phyloP scores from a whole-genome alignment of 2,797 vertebrate species.

The Sternotherus odoratus region DNA sequence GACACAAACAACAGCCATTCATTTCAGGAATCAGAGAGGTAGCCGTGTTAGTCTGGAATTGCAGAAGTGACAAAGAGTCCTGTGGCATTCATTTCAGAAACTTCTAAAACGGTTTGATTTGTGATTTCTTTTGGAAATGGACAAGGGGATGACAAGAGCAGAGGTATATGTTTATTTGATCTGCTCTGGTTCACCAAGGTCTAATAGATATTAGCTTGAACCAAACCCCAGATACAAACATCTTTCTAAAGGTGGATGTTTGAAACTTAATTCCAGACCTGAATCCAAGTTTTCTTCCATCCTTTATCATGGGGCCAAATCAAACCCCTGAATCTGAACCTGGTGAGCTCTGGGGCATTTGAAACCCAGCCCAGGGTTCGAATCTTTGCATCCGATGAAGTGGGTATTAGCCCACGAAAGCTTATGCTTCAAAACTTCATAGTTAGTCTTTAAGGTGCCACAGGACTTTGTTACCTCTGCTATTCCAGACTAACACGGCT shows the following conservation, averaged over 20 bases:
- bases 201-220: not conserved
- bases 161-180: not conserved
- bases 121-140: not conserved
- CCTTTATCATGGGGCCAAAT: not conserved
- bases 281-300: not conserved
- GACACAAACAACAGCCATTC: not conserved
- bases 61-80: too few relatives aligned
- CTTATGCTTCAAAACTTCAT: too few relatives aligned
- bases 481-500: too few relatives aligned
- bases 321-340: not conserved
- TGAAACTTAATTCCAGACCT: not conserved
- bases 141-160: not conserved
- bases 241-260: not conserved
- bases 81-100: slow-evolving; percentile 25
- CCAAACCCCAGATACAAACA: not conserved
- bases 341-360: not conserved
- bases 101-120: not conserved
- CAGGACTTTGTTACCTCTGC: too few relatives aligned
- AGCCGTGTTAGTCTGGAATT: too few relatives aligned
- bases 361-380: slow-evolving; percentile 1
- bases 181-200: not conserved
- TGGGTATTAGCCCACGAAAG: too few relatives aligned
- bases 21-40: slow-evolving; percentile 45
- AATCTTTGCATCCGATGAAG: too few relatives aligned
- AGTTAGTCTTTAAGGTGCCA: too few relatives aligned